phyloP scores from a whole-genome alignment of 1,140 invertebrate genomes.

The Wiebesia pumilae region DNA sequence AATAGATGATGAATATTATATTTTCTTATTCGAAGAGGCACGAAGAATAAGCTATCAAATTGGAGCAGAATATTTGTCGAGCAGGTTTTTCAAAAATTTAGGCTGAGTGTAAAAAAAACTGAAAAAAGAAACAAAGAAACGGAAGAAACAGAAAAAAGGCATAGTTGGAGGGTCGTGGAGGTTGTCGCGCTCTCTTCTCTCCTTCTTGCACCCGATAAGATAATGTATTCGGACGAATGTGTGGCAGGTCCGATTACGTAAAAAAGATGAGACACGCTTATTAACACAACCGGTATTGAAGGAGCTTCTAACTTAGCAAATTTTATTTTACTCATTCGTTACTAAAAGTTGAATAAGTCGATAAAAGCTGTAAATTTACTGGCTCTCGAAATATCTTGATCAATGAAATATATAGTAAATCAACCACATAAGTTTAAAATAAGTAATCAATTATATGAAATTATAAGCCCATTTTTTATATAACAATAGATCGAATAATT shows the following conservation, averaged over 20 bases:
- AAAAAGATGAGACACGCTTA: background rate
- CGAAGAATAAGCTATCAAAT: background rate
- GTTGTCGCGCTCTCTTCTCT: constrained; percentile 23
- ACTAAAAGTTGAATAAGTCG: background rate
- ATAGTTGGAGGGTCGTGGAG: constrained; percentile 19
- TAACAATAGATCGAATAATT: no score
- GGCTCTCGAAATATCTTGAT: background rate
- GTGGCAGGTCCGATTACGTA: constrained; percentile 26
- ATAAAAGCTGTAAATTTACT: background rate
- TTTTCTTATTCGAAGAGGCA: constrained; percentile 12
- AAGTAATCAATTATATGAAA: no score
- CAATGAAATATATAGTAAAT: background rate
- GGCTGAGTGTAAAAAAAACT: background rate
- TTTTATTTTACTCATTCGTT: constrained; percentile 11
- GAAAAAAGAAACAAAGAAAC: background rate
- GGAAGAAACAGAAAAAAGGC: constrained; percentile 6
- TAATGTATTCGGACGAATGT: constrained; percentile 8
- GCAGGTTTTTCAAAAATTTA: constrained; percentile 22
- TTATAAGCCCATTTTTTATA: no score
- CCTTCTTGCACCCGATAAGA: constrained; percentile 25
- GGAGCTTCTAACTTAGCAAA: background rate
- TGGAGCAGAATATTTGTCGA: background rate
- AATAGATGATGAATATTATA: background rate
- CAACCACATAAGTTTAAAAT: no score
- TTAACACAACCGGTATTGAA: constrained; percentile 25